Evolutionary conservation across 2,888 invertebrate species (phyloP).

Genomic region (Fragum fragum): DNA sequence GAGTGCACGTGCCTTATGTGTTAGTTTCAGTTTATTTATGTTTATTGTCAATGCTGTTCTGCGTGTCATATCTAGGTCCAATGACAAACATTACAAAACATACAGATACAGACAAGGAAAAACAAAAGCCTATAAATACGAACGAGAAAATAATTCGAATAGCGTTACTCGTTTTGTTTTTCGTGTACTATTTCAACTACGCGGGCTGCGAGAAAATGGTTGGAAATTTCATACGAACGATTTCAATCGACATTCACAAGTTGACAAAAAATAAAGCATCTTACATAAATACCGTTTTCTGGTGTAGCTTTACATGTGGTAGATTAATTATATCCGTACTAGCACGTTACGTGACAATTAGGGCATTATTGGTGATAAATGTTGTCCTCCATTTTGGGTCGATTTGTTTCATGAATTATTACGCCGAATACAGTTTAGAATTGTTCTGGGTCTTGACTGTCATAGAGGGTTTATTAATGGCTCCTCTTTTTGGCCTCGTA

Average conservation of each 20-base stretch:
- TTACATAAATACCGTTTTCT: conserved; percentile 48
- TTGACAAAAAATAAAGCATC: conserved; percentile 41
- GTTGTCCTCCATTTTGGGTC: conserved; percentile 18
- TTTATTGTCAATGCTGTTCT: conserved; percentile 40
- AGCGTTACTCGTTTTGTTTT: conserved; percentile 27
- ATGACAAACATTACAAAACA: background rate
- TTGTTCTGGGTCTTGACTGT: conserved; percentile 45
- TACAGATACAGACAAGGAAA: background rate
- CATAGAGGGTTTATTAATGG: conserved; percentile 43
- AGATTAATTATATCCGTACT: conserved; percentile 43
- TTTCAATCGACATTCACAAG: conserved; percentile 53
- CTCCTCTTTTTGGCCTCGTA: conserved; percentile 49
- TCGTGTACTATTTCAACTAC: conserved; percentile 47
- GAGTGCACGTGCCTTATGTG: conserved; percentile 44
- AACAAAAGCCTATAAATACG: background rate
- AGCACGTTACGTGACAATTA: conserved; percentile 34
- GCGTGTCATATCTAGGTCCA: background rate
- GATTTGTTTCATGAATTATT: conserved; percentile 27
- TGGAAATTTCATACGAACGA: conserved; percentile 46
- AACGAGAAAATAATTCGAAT: background rate
- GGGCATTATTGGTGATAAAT: conserved; percentile 25
- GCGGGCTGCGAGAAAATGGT: conserved; percentile 52
- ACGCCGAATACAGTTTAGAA: conserved; percentile 15
- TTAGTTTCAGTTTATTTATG: conserved; percentile 34
- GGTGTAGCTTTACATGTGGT: conserved; percentile 44